These are phyloP conservation scores for Porites lobata DNA, from an alignment of 92 coral and sea anemone genomes.

Conservation along the genomic window DNA sequence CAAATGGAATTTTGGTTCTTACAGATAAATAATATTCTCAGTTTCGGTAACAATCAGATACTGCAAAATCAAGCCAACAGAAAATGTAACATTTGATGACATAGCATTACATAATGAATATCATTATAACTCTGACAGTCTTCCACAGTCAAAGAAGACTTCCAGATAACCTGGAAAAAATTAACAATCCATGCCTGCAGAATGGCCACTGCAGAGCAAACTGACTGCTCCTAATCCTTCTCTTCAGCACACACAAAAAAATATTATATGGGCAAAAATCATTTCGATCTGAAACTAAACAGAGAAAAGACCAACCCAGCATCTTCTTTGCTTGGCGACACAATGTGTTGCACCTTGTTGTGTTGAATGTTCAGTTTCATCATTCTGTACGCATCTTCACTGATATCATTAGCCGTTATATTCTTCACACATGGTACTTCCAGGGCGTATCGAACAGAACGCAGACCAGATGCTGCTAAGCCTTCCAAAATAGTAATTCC, in stretches of 20 bases:
- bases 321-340: conserved; percentile 88
- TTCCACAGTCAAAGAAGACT: too few species aligned
- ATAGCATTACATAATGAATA: too few species aligned
- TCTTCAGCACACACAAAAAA: not conserved
- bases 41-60: too few species aligned
- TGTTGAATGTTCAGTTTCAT: conserved; percentile 82
- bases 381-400: conserved; percentile 91
- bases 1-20: too few species aligned
- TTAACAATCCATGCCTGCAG: too few species aligned
- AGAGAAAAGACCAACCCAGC: conserved; percentile 77
- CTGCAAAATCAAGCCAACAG: too few species aligned
- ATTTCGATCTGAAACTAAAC: not conserved
- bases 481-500: conserved; percentile 93
- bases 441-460: conserved; percentile 95
- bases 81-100: too few species aligned
- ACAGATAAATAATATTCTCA: too few species aligned
- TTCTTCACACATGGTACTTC: conserved; percentile 83
- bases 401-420: conserved; percentile 94
- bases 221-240: not conserved
- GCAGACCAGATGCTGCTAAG: conserved; percentile 97
- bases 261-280: not conserved
- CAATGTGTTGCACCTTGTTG: conserved; percentile 84
- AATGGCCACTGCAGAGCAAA: not conserved
- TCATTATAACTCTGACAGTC: too few species aligned
- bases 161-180: too few species aligned